Conservation (phyloP, 1,140 invertebrate species). For the Aleiodes sp. region DNA sequence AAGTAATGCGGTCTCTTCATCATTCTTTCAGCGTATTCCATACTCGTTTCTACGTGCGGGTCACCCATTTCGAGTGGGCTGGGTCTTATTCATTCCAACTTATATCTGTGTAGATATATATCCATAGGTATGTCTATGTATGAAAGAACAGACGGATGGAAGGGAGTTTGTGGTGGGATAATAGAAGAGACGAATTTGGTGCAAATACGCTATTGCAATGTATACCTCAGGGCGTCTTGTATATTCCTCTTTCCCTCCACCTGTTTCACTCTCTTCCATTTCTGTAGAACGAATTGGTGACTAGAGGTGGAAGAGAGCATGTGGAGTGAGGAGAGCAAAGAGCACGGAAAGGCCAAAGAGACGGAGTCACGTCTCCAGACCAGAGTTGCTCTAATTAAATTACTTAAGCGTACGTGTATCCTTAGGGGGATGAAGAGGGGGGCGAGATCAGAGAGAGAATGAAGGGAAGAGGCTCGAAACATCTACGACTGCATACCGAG, state of each 20-base stretch:
- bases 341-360: conserved; percentile 47
- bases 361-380: conserved; percentile 58
- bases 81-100: background rate
- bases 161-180: conserved; percentile 37
- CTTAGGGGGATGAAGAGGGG: conserved; percentile 36
- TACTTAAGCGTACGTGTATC: conserved; percentile 62
- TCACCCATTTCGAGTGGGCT: conserved; percentile 16
- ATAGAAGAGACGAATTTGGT: conserved; percentile 36
- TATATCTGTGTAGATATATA: background rate
- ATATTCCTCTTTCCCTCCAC: conserved; percentile 38
- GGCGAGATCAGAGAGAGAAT: conserved; percentile 8
- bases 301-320: background rate
- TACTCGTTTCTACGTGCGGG: conserved; percentile 42
- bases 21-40: conserved; percentile 53
- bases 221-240: conserved; percentile 17
- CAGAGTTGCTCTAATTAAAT: conserved; percentile 62
- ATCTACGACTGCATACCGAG: conserved; percentile 30
- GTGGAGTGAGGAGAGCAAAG: background rate
- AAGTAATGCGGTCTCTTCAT: conserved; percentile 47
- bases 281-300: background rate
- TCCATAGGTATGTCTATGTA: background rate
- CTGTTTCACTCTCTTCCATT: conserved; percentile 42
- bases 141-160: conserved; percentile 19
- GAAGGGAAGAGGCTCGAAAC: background rate
- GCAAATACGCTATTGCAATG: conserved; percentile 9